Evolutionary conservation across 2,888 invertebrate genomes (phyloP), one percentile per base, ranked within the genome.

Genomic region (Thecocarcelia acutangulata): DNA sequence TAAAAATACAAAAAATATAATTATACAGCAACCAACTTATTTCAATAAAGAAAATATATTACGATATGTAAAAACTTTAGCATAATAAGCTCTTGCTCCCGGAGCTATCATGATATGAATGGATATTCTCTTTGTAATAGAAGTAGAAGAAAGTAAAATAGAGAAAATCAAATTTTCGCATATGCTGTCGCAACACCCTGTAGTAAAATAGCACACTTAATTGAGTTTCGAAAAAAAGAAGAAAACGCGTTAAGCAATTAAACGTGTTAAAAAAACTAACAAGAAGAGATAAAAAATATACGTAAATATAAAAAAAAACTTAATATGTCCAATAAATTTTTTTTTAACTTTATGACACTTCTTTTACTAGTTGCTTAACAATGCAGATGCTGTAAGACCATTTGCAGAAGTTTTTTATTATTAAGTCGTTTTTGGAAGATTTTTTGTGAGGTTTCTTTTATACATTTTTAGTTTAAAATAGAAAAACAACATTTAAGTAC

Each of bases 271-370:
- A 46, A 46, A 54, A 44, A 15, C 50, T 24, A 75, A 75, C 33
- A 42, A 68, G 42, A 58, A 28, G 37, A 13, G 52, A 37, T 15
- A 58, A 46, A 17, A n/a, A 52, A 4, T 33, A 9, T 33, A 21
- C 12, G n/a, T 8, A 17, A 3, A 12, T 33, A 37, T 37, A 37
- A 52, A 66, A 50, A 50, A 37, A 52, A 66, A 50, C 37, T 40
- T 15, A 66, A 50, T 40, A 52, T 15, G 50, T 40, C 64, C 24
- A 42, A 66, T 52, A 66, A 52, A 66, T 42, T n/a, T 66, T n/a
- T 66, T 15, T 42, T 50, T 19, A 68, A 76, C 61, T 76, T 68
- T 76, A 76, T 76, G 61, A 69, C 68, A 76, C 76, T 76, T 50
- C 8, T 33, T 37, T 58, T 33, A 24, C 37, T 58, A 17, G 44